These are phyloP conservation scores for Subanguina moxae DNA, from an alignment of 1,140 invertebrate species.

Conservation along the genomic window DNA sequence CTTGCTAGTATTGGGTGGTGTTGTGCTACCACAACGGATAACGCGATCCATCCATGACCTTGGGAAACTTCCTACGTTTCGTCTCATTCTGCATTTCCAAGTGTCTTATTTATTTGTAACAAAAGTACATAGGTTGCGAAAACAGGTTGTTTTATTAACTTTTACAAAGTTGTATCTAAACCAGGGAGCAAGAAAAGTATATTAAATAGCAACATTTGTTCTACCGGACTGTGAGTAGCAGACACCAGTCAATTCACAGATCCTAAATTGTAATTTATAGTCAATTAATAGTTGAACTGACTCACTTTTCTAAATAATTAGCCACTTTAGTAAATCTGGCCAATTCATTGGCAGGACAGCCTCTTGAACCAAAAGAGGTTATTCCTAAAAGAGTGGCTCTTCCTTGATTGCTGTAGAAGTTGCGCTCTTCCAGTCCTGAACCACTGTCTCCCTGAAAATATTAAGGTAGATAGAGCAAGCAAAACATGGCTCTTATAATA, in stretches of 20 bases:
- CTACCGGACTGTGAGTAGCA: conserved; percentile 18
- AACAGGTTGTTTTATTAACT: too few relatives aligned
- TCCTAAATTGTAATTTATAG: background rate
- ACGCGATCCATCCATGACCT: too few relatives aligned
- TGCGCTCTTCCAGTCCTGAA: conserved; percentile 29
- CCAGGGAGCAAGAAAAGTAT: background rate
- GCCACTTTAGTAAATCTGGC: conserved; percentile 34
- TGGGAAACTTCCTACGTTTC: too few relatives aligned
- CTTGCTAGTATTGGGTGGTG: too few relatives aligned
- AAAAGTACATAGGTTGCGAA: too few relatives aligned
- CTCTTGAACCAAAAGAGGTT: conserved; percentile 42
- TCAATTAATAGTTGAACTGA: background rate
- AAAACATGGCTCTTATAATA: too few relatives aligned
- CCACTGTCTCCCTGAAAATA: conserved; percentile 35
- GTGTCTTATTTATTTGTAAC: too few relatives aligned
- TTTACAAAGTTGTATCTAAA: too few relatives aligned
- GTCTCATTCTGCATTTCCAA: too few relatives aligned
- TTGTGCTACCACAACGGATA: too few relatives aligned
- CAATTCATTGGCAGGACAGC: conserved; percentile 44
- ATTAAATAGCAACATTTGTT: background rate
- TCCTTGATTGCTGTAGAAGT: background rate
- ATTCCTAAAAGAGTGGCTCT: conserved; percentile 29
- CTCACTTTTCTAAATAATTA: conserved; percentile 15
- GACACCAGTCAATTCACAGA: conserved; percentile 28
- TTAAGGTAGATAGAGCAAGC: background rate